These are phyloP conservation scores for Bombycilla garrulus DNA, from an alignment of 2,113 vertebrate species.

Conservation along the genomic window DNA sequence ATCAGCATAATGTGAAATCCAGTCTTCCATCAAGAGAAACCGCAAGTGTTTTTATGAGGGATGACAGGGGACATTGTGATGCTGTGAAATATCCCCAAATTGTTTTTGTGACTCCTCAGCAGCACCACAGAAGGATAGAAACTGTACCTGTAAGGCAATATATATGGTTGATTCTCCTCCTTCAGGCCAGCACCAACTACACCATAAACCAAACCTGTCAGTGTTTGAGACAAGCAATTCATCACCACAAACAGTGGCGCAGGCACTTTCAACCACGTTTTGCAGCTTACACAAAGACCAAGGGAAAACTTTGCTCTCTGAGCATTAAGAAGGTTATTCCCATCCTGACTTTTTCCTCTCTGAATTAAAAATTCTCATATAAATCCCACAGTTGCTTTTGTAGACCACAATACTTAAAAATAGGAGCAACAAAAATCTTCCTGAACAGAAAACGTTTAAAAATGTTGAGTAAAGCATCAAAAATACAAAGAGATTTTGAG, in stretches of 20 bases:
- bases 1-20: neutral
- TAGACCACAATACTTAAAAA: neutral
- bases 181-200: neutral
- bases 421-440: neutral
- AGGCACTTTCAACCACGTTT: neutral
- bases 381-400: neutral
- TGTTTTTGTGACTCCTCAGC: neutral
- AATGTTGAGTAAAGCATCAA: neutral
- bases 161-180: neutral
- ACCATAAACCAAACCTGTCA: neutral
- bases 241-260: neutral
- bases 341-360: neutral
- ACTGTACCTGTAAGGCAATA: neutral
- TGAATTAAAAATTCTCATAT: neutral
- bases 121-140: neutral
- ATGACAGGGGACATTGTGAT: neutral
- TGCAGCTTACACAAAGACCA: neutral
- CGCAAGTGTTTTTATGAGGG: neutral
- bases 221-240: neutral
- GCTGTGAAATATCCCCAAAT: neutral
- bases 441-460: neutral
- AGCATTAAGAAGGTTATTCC: neutral
- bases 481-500: neutral
- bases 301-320: neutral
- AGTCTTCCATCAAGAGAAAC: neutral